Evolutionary conservation across 2,797 vertebrate species (phyloP), one percentile per base, ranked within the genome.

Genomic region (Melanotaenia nigrans): DNA sequence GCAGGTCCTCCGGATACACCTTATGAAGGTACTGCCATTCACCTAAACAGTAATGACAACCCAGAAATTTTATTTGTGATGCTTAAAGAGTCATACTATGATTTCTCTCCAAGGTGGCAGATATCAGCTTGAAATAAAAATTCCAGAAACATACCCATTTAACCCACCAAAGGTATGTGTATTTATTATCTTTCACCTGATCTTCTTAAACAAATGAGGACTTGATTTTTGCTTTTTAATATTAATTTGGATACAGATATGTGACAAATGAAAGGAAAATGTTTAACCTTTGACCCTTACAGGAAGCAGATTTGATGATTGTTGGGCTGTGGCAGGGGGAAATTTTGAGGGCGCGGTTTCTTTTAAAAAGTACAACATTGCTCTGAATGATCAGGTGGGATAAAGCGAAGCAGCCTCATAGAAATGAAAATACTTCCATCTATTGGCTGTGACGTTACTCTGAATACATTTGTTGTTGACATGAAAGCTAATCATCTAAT

Each of bases 111-210:
- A 90, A 99, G 98, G 98, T 88, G 98, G 98, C 88, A 95, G 97
- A 89, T 99, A 95, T 92, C 97, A 99, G 65, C 94, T 99, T 93
- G 98, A 99, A 94, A 99, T 99, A 83, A 99, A 99, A 96, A 99
- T 99, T 87, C 97, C 98, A 87, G 97, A 99, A 95, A 99, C 98
- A 16, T 99, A 99, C 93, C 98, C 97, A 0, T 99, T 99, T 93
- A 99, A 99, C 90, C 97, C 97, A 7, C 98, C 98, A 81, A 99
- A 99, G 97, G 98, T 99, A 96, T 73, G 85, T 49, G 20, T 16
- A 32, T 13, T 35, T 45, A 3, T 18, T 30, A 12, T 68, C 1
- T 47, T 45, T 30, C 20, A 56, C 8, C 3, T 61, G 7, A 2
- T 24, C 14, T 24, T 56, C 8, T 75, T 2, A 7, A 36, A 33